These are phyloP conservation scores for Carcharodon carcharias DNA, from an alignment of 2,797 vertebrate genomes.

Conservation along the genomic window DNA sequence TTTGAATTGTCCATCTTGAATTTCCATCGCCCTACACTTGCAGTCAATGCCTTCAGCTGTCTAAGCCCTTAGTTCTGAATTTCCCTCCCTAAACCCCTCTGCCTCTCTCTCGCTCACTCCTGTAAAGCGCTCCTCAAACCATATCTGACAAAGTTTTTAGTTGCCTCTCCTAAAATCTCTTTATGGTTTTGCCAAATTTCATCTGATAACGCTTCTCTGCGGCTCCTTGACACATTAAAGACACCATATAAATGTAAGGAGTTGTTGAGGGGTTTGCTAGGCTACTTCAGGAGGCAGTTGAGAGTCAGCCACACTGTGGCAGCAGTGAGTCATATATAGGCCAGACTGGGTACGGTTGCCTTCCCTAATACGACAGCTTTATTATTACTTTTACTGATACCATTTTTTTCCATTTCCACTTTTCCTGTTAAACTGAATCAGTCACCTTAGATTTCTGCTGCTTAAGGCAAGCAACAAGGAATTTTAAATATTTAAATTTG, in stretches of 20 bases:
- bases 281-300: neutral
- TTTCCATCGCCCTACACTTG: neutral
- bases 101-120: neutral
- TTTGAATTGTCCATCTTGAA: no score
- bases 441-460: neutral
- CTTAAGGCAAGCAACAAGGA: neutral
- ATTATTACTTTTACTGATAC: neutral
- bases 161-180: neutral
- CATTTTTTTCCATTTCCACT: neutral
- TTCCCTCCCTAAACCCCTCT: neutral
- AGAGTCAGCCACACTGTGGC: neutral
- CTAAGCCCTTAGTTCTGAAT: neutral
- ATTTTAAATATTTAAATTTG: neutral
- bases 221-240: neutral
- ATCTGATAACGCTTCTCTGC: neutral
- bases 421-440: neutral
- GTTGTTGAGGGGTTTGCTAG: neutral
- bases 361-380: neutral
- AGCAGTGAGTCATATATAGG: neutral
- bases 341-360: neutral
- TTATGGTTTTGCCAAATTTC: neutral
- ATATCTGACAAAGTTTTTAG: neutral
- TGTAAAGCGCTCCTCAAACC: neutral
- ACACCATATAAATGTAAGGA: neutral
- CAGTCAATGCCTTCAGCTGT: neutral